Percentiles rank a stretch among this genome's conserved stretches.
These are phyloP conservation scores for Leptosomus discolor DNA, from an alignment of 2,113 vertebrate species.

Conservation along the genomic window DNA sequence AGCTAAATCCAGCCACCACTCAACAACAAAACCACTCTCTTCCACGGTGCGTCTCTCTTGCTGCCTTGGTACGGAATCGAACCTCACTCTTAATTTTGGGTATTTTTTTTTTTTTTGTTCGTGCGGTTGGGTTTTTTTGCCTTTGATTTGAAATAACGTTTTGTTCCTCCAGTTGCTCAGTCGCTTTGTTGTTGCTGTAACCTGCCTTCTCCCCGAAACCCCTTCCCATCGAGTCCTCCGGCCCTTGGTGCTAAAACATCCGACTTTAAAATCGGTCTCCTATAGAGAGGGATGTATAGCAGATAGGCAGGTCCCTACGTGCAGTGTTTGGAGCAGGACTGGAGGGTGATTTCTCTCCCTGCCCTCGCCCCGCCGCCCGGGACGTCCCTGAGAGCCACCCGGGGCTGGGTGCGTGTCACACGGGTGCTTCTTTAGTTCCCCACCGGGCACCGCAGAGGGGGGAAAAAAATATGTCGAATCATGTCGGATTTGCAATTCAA, in stretches of 20 bases:
- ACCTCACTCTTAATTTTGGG: constrained; percentile 53
- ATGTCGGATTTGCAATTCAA: constrained; percentile 68
- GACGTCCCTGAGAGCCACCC: neutral
- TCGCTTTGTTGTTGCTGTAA: constrained; percentile 23
- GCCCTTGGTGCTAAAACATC: constrained; percentile 19
- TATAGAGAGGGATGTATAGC: neutral
- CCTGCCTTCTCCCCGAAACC: neutral
- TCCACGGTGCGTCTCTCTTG: constrained; percentile 64
- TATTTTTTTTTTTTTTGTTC: neutral
- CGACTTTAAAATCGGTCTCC: neutral
- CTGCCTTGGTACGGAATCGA: constrained; percentile 66
- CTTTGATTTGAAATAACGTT: constrained; percentile 48
- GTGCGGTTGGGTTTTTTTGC: constrained; percentile 10
- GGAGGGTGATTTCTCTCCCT: neutral
- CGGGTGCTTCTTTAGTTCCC: neutral
- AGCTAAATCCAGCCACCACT: constrained; percentile 65
- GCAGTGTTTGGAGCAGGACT: neutral
- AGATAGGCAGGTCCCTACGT: neutral
- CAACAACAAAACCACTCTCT: constrained; percentile 60
- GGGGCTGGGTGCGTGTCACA: neutral
- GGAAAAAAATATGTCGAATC: constrained; percentile 33
- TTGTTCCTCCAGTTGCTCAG: constrained; percentile 37
- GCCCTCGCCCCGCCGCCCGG: neutral
- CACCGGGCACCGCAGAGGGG: neutral
- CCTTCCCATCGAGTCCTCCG: neutral